phyloP scores from a whole-genome alignment of 2,113 vertebrate species.

The Mormyrus iriodes region DNA sequence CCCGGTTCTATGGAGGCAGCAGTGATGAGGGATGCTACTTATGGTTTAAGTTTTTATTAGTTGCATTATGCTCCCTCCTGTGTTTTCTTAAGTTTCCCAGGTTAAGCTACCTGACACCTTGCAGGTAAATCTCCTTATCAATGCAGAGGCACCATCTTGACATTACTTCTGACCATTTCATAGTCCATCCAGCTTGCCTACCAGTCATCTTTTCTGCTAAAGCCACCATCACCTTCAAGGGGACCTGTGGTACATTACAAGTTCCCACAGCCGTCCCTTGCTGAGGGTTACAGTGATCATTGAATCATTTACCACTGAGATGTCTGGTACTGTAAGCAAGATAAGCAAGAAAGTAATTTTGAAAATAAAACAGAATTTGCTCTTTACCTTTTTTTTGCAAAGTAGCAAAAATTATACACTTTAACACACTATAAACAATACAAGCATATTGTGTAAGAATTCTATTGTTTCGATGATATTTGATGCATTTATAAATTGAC shows the following conservation, averaged over 20 bases:
- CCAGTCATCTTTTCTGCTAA: neutral
- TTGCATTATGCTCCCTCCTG: neutral
- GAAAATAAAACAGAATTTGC: neutral
- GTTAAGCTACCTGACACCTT: neutral
- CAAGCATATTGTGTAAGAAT: too few species aligned
- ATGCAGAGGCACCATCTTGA: neutral
- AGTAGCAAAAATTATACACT: too few species aligned
- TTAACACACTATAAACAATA: neutral
- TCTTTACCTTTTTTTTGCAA: neutral
- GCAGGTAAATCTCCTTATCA: neutral
- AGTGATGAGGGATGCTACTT: neutral
- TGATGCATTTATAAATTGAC: neutral
- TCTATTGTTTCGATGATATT: too few species aligned
- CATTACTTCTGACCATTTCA: neutral
- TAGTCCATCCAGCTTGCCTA: neutral
- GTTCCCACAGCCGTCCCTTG: neutral
- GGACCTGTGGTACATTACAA: neutral
- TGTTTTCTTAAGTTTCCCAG: neutral
- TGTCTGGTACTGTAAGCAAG: too few species aligned
- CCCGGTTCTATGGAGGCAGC: neutral
- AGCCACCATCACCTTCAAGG: neutral
- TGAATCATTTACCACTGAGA: neutral
- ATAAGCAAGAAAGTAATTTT: too few species aligned
- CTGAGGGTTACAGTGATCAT: neutral
- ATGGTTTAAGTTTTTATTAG: neutral